Conservation (phyloP, 2,113 vertebrate genomes). For the Peucedramus taeniatus region DNA sequence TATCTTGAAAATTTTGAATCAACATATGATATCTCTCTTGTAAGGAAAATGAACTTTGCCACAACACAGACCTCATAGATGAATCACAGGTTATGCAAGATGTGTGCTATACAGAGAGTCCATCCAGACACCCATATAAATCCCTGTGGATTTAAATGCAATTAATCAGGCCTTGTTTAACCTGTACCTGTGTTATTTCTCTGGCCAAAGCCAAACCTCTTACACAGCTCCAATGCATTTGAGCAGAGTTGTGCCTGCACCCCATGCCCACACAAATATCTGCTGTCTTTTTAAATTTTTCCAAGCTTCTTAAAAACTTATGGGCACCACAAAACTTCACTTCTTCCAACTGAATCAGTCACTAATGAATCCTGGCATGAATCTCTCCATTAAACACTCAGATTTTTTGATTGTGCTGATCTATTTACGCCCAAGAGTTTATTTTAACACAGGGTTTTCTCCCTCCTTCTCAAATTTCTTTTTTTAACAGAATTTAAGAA, state of each 20-base stretch:
- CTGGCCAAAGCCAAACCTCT: neutral
- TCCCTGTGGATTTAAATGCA: neutral
- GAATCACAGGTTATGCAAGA: neutral
- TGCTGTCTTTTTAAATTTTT: neutral
- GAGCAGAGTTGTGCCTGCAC: neutral
- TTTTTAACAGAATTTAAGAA: neutral
- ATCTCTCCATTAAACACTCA: neutral
- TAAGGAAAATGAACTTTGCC: neutral
- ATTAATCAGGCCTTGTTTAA: neutral
- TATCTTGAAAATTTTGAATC: neutral
- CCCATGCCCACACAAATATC: neutral
- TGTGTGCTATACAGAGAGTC: neutral
- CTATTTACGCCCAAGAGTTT: conserved; percentile 20
- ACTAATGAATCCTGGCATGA: neutral
- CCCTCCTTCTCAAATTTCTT: neutral
- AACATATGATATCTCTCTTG: neutral
- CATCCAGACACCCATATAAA: neutral
- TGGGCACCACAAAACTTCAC: neutral
- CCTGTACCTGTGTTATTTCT: neutral
- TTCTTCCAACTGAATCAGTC: neutral
- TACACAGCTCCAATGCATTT: neutral
- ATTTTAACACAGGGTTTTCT: neutral
- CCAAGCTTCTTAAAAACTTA: neutral
- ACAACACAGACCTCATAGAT: neutral
- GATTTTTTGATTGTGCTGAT: neutral